Conservation (phyloP, 1,140 invertebrate species). For the Mercenaria mercenaria region DNA sequence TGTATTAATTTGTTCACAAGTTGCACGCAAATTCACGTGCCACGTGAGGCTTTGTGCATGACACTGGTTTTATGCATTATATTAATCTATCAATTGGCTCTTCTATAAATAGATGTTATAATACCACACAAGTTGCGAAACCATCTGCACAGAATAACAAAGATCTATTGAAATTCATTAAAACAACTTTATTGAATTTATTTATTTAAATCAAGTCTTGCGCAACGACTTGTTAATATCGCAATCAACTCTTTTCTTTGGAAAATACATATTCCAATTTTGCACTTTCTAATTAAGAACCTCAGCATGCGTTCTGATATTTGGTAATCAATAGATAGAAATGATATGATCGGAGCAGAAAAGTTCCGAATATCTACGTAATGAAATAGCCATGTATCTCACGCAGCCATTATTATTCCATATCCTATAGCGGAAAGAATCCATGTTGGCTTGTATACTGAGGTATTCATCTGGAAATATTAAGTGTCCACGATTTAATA, state of each 20-base stretch:
- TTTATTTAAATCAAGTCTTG: slow-evolving; percentile 8
- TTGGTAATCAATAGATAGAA: neutral
- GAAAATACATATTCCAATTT: neutral
- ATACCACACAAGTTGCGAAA: neutral
- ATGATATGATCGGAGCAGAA: slow-evolving; percentile 6
- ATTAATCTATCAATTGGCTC: no score
- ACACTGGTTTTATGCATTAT: no score
- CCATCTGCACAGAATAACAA: neutral
- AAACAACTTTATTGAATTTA: slow-evolving; percentile 28
- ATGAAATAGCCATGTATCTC: neutral
- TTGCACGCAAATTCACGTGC: no score
- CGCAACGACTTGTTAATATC: neutral
- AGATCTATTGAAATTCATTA: slow-evolving; percentile 5
- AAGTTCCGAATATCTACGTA: slow-evolving; percentile 18
- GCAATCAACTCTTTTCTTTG: neutral
- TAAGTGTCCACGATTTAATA: neutral
- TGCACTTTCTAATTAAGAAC: slow-evolving; percentile 29
- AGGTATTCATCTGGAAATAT: slow-evolving; percentile 6
- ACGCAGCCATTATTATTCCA: neutral
- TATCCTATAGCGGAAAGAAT: slow-evolving; percentile 14
- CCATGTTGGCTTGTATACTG: neutral
- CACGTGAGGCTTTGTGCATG: no score
- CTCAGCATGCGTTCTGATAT: slow-evolving; percentile 6
- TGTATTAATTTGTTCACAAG: no score
- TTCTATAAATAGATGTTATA: no score